Evolutionary conservation across 2,888 invertebrate genomes (phyloP), one percentile per base, ranked within the genome.

Genomic region (Rhogogaster chlorosoma): DNA sequence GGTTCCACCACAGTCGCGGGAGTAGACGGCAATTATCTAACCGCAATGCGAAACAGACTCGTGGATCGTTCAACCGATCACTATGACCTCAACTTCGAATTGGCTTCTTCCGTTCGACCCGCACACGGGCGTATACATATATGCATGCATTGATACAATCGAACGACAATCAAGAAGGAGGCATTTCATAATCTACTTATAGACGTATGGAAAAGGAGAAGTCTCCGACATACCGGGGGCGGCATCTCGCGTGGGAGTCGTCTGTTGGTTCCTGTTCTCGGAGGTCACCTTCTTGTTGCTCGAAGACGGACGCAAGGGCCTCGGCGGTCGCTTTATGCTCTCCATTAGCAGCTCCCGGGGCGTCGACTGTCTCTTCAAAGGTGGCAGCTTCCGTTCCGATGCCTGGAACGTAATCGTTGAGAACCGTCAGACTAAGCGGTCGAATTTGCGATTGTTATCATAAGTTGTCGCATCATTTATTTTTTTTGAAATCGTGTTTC

Each of bases 331-430:
- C 90, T 97, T 96, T 89, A 98, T 98, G 86, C 98, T 98, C 88
- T 97, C 97, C 94, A 98, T 96, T 45, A 98, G 95, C 89, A 96
- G 96, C 93, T 98, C 98, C 87, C 98, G 95, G 0, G 98, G 97
- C 18, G 97, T 97, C 83, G 96, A 95, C 88, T 96, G 96, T 87
- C 96, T 95, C 85, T 95, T 95, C 49, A 96, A 95, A 3, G 98
- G 98, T 80, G 97, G 96, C 90, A 98, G 93, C 92, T 98, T 96
- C 85, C 98, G 95, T 91, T 98, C 98, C 80, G 97, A 97, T 82
- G 97, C 98, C 97, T 97, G n/a, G 7, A 53, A 53, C 53, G 53
- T n/a, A n/a, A 53, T 53, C 53, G 53, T 53, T 53, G n/a, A 18
- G 7, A 1, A n/a, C 7, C 18, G 53, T n/a, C n/a, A 18, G 53